Evolutionary conservation across 2,888 invertebrate species (phyloP).

Genomic region (Portevinia maculata): DNA sequence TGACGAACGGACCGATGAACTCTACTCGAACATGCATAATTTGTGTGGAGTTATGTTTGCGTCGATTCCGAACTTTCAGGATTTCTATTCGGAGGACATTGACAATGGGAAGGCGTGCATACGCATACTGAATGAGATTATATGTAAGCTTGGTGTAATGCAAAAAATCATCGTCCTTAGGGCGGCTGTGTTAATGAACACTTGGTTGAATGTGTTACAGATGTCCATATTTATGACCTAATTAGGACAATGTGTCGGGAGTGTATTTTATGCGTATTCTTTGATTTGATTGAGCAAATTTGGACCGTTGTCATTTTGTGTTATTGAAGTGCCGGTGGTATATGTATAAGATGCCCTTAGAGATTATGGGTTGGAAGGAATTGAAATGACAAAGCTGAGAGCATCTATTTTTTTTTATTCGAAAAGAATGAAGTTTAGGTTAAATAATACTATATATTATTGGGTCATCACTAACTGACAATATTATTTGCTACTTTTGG

Average conservation of each 20-base stretch:
- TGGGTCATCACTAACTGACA: too few relatives aligned
- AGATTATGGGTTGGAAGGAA: background rate
- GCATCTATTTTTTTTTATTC: too few relatives aligned
- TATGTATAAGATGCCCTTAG: background rate
- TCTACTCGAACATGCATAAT: slow-evolving; percentile 82
- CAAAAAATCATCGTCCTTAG: background rate
- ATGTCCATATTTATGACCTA: slow-evolving; percentile 28
- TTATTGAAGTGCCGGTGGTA: background rate
- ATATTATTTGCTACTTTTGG: too few relatives aligned
- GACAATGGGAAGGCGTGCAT: slow-evolving; percentile 99
- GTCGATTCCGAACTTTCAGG: slow-evolving; percentile 98
- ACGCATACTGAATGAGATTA: slow-evolving; percentile 98
- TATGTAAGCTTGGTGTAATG: slow-evolving; percentile 86
- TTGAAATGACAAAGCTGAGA: too few relatives aligned
- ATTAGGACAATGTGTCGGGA: slow-evolving; percentile 34
- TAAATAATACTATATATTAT: too few relatives aligned
- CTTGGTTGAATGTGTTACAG: slow-evolving; percentile 44
- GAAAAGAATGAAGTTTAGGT: too few relatives aligned
- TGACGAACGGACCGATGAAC: slow-evolving; percentile 87
- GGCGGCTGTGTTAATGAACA: slow-evolving; percentile 29
- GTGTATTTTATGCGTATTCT: slow-evolving; percentile 14
- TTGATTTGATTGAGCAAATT: slow-evolving; percentile 55
- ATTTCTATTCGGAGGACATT: slow-evolving; percentile 98
- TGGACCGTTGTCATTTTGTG: slow-evolving; percentile 27
- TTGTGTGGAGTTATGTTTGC: slow-evolving; percentile 98